Evolutionary conservation across 2,888 invertebrate genomes (phyloP).

Genomic region (Orgyia antiqua): DNA sequence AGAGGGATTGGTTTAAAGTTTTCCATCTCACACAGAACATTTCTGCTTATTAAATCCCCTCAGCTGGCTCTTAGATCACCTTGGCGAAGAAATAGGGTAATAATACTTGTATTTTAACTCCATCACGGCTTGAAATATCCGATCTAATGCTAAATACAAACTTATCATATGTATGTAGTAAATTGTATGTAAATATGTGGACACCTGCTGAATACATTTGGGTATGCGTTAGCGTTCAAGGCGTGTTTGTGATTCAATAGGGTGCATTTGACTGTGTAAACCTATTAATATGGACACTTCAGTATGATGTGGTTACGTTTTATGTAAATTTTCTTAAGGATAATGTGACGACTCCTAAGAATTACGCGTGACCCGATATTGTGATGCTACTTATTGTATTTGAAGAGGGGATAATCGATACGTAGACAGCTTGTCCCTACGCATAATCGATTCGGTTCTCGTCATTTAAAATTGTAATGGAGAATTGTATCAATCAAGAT

Average conservation of each 20-base stretch:
- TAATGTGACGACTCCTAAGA: slow-evolving; percentile 40
- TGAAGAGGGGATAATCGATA: slow-evolving; percentile 5
- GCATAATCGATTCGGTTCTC: too few species aligned
- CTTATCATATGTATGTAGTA: slow-evolving; percentile 57
- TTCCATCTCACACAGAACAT: too few species aligned
- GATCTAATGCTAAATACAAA: slow-evolving; percentile 53
- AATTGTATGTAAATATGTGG: slow-evolving; percentile 75
- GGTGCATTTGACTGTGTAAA: slow-evolving; percentile 68
- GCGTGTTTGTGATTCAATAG: slow-evolving; percentile 59
- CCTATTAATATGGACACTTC: slow-evolving; percentile 61
- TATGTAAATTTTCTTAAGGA: slow-evolving; percentile 43
- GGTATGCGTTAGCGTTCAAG: slow-evolving; percentile 46
- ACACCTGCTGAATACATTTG: slow-evolving; percentile 77
- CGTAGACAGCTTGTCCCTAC: slow-evolving; percentile 2
- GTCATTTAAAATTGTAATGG: too few species aligned
- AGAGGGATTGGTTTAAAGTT: too few species aligned
- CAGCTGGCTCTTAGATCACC: too few species aligned
- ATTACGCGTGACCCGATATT: slow-evolving; percentile 19
- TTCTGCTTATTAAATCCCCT: too few species aligned
- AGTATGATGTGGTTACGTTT: slow-evolving; percentile 52
- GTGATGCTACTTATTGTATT: slow-evolving; percentile 15
- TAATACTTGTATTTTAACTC: too few species aligned
- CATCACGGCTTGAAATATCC: slow-evolving; percentile 33
- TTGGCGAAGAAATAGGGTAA: too few species aligned
- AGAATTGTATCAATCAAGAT: too few species aligned